Conservation (phyloP, 2,888 invertebrate species). For the Rhagonycha fulva region DNA sequence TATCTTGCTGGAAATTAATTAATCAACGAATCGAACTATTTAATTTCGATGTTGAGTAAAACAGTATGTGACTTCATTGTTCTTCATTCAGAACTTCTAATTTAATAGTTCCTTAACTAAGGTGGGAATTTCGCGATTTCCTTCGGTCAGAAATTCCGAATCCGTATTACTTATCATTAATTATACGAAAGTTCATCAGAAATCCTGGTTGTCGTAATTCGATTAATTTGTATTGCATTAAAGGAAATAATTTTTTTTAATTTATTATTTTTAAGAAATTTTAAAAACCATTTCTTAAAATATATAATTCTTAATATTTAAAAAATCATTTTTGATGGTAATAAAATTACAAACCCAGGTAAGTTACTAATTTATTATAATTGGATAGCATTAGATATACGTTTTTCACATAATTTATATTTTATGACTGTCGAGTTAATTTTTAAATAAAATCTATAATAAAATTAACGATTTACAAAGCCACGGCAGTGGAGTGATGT, state of each 20-base stretch:
- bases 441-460: background rate
- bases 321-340: no score
- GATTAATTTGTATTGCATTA: background rate
- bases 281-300: background rate
- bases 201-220: background rate
- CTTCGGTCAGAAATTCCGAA: slow-evolving; percentile 3
- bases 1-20: background rate
- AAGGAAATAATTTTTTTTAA: background rate
- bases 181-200: background rate
- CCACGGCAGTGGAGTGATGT: no score
- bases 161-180: slow-evolving; percentile 1
- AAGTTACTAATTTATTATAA: no score
- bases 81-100: slow-evolving; percentile 22
- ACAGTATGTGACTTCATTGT: slow-evolving; percentile 32
- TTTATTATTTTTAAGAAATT: no score
- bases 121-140: slow-evolving; percentile 17
- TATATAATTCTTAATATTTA: no score
- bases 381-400: no score
- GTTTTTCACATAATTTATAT: no score
- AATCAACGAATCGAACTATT: background rate
- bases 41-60: background rate
- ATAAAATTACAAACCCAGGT: no score
- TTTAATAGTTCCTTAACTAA: slow-evolving; percentile 26
- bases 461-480: background rate
- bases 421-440: background rate